A percentile compares a stretch with the other conserved stretches of the same genome.
These are phyloP conservation scores for Anticlea derivata DNA, from an alignment of 2,888 invertebrate species.

Conservation along the genomic window DNA sequence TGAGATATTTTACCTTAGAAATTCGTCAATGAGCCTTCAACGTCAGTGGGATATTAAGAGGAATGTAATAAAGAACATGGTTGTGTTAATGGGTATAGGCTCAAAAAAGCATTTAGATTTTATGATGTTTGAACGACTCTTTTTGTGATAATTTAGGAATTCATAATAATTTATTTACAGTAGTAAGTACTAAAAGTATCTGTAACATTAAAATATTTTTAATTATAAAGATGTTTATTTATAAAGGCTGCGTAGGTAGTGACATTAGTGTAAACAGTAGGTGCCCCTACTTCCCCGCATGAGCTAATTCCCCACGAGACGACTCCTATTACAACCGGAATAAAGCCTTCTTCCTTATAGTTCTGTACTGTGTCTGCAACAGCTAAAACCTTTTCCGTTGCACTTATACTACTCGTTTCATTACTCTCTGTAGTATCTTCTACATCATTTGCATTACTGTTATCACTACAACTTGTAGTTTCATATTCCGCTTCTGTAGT, in stretches of 20 bases:
- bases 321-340: constrained; percentile 72
- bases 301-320: constrained; percentile 83
- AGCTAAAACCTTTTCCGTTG: constrained; percentile 6
- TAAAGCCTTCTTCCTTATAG: constrained; percentile 32
- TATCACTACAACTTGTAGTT: constrained; percentile 1
- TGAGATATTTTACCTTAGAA: too few species aligned
- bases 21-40: too few species aligned
- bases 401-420: constrained; percentile 2
- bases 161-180: constrained; percentile 8
- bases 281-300: constrained; percentile 77
- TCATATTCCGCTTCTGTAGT: constrained; percentile 17
- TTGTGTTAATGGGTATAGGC: neutral
- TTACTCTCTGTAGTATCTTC: constrained; percentile 12
- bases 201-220: constrained; percentile 4
- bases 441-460: constrained; percentile 1
- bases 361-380: constrained; percentile 23
- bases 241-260: constrained; percentile 76
- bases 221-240: constrained; percentile 47
- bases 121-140: neutral
- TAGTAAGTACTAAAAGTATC: neutral
- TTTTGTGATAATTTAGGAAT: constrained; percentile 3
- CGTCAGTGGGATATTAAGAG: too few species aligned
- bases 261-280: constrained; percentile 81
- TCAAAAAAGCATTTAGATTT: neutral
- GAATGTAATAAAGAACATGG: too few species aligned